These are phyloP conservation scores for Channa maculata DNA, from an alignment of 2,113 vertebrate genomes.

Conservation along the genomic window DNA sequence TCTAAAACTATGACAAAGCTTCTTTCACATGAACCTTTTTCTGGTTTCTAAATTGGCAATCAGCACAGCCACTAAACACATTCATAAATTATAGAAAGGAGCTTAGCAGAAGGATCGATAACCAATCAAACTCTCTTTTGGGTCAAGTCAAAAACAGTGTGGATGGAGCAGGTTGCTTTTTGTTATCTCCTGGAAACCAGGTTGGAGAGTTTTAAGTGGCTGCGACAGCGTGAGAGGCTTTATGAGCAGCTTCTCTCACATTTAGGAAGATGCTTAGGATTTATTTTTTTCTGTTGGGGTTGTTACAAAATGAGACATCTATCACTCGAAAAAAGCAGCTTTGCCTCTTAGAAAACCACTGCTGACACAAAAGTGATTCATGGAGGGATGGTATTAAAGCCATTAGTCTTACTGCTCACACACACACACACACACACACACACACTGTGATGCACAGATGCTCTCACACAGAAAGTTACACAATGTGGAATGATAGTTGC, in stretches of 20 bases:
- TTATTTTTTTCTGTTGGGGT: neutral
- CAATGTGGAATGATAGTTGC: neutral
- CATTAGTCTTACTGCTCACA: conserved; percentile 13
- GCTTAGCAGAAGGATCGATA: no score
- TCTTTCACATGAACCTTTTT: no score
- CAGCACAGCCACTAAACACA: no score
- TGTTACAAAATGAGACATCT: conserved; percentile 25
- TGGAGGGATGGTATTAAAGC: conserved; percentile 28
- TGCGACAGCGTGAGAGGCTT: neutral
- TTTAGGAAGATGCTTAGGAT: neutral
- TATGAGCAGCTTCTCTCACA: neutral
- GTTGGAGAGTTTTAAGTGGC: neutral
- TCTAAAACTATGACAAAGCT: no score
- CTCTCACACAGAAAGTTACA: neutral
- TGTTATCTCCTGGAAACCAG: neutral
- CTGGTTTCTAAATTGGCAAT: no score
- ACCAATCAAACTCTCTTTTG: no score
- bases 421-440: neutral
- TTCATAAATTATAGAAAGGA: no score
- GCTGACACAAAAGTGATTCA: conserved; percentile 38
- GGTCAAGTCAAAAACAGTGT: no score
- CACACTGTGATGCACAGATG: neutral
- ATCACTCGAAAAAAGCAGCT: conserved; percentile 25
- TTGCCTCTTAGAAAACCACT: conserved; percentile 14
- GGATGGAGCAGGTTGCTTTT: no score